phyloP scores from a whole-genome alignment of 2,888 invertebrate genomes.

The Elmis aenea region DNA sequence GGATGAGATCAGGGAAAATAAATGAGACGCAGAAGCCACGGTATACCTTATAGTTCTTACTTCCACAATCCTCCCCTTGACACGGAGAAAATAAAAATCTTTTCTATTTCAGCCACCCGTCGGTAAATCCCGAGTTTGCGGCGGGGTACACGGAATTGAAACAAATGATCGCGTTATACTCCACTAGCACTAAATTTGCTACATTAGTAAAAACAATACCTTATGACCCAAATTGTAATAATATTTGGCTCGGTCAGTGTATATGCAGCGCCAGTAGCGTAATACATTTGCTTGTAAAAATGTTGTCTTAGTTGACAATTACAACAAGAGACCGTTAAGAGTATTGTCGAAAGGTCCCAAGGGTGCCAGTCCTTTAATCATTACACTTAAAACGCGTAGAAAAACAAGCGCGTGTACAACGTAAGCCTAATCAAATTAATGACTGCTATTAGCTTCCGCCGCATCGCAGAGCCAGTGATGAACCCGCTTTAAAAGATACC shows the following conservation, averaged over 20 bases:
- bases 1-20: constrained; percentile 37
- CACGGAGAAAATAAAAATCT: constrained; percentile 41
- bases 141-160: constrained; percentile 41
- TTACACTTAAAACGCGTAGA: constrained; percentile 32
- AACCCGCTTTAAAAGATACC: constrained; percentile 15
- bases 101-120: constrained; percentile 35
- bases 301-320: constrained; percentile 23
- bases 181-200: constrained; percentile 24
- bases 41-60: constrained; percentile 39
- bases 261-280: too few relatives aligned
- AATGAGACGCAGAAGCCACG: constrained; percentile 34
- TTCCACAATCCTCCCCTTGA: constrained; percentile 32
- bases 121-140: constrained; percentile 35
- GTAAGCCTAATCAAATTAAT: constrained; percentile 27
- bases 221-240: too few relatives aligned
- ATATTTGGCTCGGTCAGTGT: too few relatives aligned
- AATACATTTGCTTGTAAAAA: constrained; percentile 7
- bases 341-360: constrained; percentile 16
- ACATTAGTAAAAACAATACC: constrained; percentile 27
- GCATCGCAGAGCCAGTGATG: constrained; percentile 16
- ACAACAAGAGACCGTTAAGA: constrained; percentile 23
- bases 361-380: constrained; percentile 29
- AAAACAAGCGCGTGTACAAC: constrained; percentile 24
- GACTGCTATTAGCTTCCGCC: constrained; percentile 25
- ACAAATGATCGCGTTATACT: constrained; percentile 35